Evolutionary conservation across 2,113 vertebrate genomes (phyloP).

Genomic region (Tricholaema leucomelas): DNA sequence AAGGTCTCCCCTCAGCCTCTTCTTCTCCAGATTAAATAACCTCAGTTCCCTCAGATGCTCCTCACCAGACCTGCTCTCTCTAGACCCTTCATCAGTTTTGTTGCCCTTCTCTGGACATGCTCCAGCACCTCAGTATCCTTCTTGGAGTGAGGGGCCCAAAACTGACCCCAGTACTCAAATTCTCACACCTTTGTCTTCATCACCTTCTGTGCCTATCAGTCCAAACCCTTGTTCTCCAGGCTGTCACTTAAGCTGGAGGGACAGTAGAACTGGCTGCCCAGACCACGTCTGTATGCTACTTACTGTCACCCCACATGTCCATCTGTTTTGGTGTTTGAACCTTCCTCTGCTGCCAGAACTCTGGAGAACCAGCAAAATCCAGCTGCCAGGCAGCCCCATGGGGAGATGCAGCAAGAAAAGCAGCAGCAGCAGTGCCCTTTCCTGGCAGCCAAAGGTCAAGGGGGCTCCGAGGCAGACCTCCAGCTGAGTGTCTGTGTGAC

Average conservation of each 20-base stretch:
- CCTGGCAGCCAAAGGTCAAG: neutral
- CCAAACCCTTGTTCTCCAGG: neutral
- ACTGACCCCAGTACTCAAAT: no score
- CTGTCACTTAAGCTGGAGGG: neutral
- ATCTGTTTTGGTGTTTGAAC: accelerated
- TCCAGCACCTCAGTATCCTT: no score
- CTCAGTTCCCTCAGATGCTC: no score
- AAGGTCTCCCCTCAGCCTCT: no score
- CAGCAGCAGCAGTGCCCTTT: neutral
- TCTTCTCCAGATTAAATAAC: no score
- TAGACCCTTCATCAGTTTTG: no score
- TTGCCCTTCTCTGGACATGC: no score
- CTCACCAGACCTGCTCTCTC: no score
- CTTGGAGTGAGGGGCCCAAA: no score
- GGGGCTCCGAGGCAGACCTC: neutral
- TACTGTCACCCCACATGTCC: accelerated
- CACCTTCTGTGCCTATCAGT: neutral
- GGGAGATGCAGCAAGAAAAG: neutral
- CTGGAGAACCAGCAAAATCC: neutral
- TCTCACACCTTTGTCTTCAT: neutral
- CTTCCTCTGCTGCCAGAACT: neutral
- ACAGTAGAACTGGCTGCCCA: neutral
- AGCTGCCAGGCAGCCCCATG: accelerated
- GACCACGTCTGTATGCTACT: accelerated
- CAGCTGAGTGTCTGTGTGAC: accelerated